Percentiles rank a stretch among this genome's conserved stretches.
These are phyloP conservation scores for Drosophila mulleri DNA, from an alignment of 2,888 invertebrate genomes.

Conservation along the genomic window DNA sequence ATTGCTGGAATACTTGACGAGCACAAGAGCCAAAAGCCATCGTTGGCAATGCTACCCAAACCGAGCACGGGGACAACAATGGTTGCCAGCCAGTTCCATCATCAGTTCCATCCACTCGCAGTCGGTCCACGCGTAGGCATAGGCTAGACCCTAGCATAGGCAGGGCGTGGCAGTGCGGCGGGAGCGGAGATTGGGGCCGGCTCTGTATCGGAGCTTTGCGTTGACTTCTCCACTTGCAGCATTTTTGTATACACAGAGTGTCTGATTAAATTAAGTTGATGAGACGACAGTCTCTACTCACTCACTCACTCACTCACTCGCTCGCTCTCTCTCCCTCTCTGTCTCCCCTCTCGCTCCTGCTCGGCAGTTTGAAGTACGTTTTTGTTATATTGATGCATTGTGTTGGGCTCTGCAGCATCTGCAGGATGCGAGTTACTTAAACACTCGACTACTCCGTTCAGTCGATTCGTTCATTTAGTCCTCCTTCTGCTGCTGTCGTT, in stretches of 20 bases:
- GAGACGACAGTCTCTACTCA: constrained; percentile 49
- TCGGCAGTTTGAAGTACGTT: constrained; percentile 66
- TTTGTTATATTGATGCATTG: constrained; percentile 79
- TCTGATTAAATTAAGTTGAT: constrained; percentile 83
- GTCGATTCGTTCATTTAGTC: constrained; percentile 70
- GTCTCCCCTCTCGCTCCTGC: background rate
- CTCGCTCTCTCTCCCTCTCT: background rate
- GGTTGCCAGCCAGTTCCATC: constrained; percentile 37
- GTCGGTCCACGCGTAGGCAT: constrained; percentile 62
- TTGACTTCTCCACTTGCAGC: constrained; percentile 55
- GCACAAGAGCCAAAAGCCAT: constrained; percentile 52
- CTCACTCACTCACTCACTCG: constrained; percentile 1
- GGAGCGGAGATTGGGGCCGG: background rate
- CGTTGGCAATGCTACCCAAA: constrained; percentile 37
- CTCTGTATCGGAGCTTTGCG: constrained; percentile 4
- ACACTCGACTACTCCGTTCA: constrained; percentile 67
- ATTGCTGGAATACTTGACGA: constrained; percentile 82
- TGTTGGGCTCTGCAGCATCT: constrained; percentile 38
- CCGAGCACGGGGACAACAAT: constrained; percentile 60
- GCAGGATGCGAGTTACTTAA: constrained; percentile 66
- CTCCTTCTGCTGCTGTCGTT: constrained; percentile 59
- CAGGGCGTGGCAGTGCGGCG: background rate
- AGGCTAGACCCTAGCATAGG: constrained; percentile 42
- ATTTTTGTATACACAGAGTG: constrained; percentile 79
- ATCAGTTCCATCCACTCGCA: constrained; percentile 24